These are phyloP conservation scores for Isaurus tuberculatus DNA, from an alignment of 92 coral and sea anemone genomes.

Conservation along the genomic window DNA sequence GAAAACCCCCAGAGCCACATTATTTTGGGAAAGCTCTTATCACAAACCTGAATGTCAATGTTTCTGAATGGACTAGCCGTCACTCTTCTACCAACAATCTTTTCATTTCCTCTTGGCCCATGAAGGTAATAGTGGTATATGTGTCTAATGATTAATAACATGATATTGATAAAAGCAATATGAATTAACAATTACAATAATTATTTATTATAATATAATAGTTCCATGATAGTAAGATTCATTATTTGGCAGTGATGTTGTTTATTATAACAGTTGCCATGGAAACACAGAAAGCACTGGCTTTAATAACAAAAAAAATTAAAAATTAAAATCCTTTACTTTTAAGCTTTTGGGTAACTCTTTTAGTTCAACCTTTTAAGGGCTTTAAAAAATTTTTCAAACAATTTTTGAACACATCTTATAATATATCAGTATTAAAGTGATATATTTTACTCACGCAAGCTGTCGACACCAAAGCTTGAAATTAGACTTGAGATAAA, in stretches of 20 bases:
- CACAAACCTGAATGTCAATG: slow-evolving; percentile 86
- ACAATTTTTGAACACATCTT: no score
- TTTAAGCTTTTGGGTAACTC: no score
- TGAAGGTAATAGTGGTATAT: slow-evolving; percentile 97
- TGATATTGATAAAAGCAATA: background rate
- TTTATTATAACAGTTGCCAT: no score
- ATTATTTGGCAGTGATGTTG: no score
- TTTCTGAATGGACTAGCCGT: slow-evolving; percentile 79
- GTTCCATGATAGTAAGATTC: no score
- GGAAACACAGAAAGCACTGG: no score
- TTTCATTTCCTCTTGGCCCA: slow-evolving; percentile 97
- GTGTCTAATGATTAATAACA: slow-evolving; percentile 60
- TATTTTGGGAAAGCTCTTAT: background rate
- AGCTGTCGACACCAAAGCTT: slow-evolving; percentile 93
- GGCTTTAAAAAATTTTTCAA: no score
- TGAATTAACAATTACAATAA: background rate
- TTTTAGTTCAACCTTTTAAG: no score
- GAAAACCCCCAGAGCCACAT: no score
- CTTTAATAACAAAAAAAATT: no score
- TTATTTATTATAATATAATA: background rate
- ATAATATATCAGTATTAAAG: no score
- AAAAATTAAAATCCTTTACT: no score
- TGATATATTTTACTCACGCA: slow-evolving; percentile 71
- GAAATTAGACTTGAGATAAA: slow-evolving; percentile 86
- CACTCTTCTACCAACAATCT: slow-evolving; percentile 57